Percentiles rank a stretch among this genome's conserved stretches.
These are phyloP conservation scores for Propithecus coquereli DNA, from an alignment of 2,113 vertebrate species.

Conservation along the genomic window DNA sequence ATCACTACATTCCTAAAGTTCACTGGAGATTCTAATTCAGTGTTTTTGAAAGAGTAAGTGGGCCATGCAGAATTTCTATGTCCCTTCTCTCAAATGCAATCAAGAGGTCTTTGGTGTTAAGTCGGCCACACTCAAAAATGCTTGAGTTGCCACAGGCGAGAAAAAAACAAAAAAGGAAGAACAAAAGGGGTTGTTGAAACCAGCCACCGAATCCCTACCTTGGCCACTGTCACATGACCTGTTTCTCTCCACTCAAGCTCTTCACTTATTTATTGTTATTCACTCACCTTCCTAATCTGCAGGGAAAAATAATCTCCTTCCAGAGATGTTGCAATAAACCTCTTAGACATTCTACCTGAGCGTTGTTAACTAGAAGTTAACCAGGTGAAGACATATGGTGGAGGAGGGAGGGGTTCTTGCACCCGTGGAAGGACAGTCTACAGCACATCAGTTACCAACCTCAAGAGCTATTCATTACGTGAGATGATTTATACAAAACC, in stretches of 20 bases:
- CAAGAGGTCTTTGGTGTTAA: not conserved
- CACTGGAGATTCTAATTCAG: not conserved
- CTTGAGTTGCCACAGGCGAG: not conserved
- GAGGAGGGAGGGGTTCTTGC: not conserved
- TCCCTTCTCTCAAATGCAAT: not conserved
- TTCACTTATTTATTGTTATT: not conserved
- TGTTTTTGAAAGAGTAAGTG: not conserved
- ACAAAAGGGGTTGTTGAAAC: not conserved
- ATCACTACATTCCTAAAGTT: not conserved
- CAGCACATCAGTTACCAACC: not conserved
- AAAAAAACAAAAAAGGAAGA: not conserved
- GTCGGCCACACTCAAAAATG: not conserved
- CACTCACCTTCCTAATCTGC: not conserved
- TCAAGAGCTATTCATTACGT: not conserved
- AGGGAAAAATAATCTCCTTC: not conserved
- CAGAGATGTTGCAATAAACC: accelerated
- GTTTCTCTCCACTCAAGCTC: not conserved
- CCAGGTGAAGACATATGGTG: not conserved
- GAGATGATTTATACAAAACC: conserved; percentile 46
- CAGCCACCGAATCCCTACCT: not conserved
- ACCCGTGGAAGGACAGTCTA: not conserved
- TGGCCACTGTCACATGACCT: not conserved
- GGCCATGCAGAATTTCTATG: not conserved
- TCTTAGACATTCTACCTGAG: not conserved
- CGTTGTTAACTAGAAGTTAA: not conserved